phyloP scores from a whole-genome alignment of 2,113 vertebrate species.

The Dicerorhinus sumatrensis region DNA sequence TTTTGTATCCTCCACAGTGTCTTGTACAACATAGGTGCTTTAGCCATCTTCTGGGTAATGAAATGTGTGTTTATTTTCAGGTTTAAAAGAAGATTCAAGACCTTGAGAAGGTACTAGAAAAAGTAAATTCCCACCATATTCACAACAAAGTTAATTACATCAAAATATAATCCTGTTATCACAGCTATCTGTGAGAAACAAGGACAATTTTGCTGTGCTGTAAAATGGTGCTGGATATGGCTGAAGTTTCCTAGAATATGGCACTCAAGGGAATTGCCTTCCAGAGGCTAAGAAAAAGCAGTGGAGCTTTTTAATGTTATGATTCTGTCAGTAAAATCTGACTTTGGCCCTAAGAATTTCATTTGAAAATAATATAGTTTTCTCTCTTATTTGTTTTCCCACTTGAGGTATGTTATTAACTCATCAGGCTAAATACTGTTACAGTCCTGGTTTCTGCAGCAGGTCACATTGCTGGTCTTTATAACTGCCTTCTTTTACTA shows the following conservation, averaged over 20 bases:
- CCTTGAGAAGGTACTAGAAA: conserved; percentile 91
- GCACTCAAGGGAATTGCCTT: conserved; percentile 83
- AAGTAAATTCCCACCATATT: conserved; percentile 87
- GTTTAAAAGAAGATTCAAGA: conserved; percentile 97
- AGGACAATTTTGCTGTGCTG: conserved; percentile 82
- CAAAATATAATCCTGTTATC: conserved; percentile 87
- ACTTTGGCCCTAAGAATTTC: conserved; percentile 85
- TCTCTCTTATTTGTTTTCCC: conserved; percentile 83
- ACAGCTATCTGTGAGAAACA: conserved; percentile 84
- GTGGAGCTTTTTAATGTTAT: conserved; percentile 78
- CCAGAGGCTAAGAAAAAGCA: conserved; percentile 83
- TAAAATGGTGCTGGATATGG: conserved; percentile 83
- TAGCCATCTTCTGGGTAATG: background rate
- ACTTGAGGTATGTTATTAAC: conserved; percentile 75
- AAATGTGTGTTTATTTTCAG: conserved; percentile 79
- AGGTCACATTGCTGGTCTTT: background rate
- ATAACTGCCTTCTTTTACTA: background rate
- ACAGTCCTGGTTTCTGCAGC: background rate
- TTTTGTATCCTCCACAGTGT: background rate
- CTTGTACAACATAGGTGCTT: background rate
- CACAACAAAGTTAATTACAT: conserved; percentile 83
- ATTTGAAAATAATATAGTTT: conserved; percentile 81
- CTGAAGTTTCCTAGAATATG: conserved; percentile 78
- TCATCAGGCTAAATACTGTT: conserved; percentile 77
- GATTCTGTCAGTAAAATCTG: conserved; percentile 82